Evolutionary conservation across 53 echinoderm and acorn worm genomes (phyloP).

Genomic region (Paelopatides confundens): DNA sequence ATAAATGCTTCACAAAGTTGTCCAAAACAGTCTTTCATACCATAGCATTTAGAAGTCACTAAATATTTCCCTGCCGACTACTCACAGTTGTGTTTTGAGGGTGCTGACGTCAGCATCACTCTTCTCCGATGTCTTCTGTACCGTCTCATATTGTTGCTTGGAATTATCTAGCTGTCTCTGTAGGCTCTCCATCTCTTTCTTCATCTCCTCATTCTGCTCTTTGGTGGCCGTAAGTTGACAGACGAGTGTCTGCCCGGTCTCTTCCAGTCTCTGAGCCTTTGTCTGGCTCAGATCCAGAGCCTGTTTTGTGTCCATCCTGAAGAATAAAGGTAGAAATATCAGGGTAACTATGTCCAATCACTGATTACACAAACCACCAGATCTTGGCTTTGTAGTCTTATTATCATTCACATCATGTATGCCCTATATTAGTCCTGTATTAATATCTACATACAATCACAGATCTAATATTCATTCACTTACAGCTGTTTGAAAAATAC

Average conservation of each 20-base stretch:
- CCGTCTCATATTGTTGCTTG: conserved; percentile 1
- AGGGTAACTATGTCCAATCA: too few species aligned
- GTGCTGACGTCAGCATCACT: not conserved
- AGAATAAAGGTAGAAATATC: conserved; percentile 17
- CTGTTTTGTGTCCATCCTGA: conserved; percentile 77
- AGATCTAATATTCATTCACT: too few species aligned
- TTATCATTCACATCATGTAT: too few species aligned
- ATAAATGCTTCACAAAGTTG: too few species aligned
- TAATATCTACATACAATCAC: too few species aligned
- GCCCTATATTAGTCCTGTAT: too few species aligned
- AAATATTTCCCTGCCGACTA: too few species aligned
- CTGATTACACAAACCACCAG: too few species aligned
- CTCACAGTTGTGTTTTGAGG: conserved; percentile 59
- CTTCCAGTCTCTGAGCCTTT: conserved; percentile 28
- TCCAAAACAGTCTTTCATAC: too few species aligned
- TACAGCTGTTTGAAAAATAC: not conserved
- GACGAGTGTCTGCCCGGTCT: conserved; percentile 28
- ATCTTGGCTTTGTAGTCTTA: too few species aligned
- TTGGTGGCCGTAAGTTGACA: conserved; percentile 22
- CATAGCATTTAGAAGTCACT: too few species aligned
- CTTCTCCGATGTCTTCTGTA: conserved; percentile 33
- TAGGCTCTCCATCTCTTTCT: conserved; percentile 22
- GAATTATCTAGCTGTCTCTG: conserved; percentile 40
- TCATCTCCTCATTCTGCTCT: conserved; percentile 31
- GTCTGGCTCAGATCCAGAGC: conserved; percentile 38